These are phyloP conservation scores for Dendrolimus houi DNA, from an alignment of 2,888 invertebrate genomes.

Conservation along the genomic window DNA sequence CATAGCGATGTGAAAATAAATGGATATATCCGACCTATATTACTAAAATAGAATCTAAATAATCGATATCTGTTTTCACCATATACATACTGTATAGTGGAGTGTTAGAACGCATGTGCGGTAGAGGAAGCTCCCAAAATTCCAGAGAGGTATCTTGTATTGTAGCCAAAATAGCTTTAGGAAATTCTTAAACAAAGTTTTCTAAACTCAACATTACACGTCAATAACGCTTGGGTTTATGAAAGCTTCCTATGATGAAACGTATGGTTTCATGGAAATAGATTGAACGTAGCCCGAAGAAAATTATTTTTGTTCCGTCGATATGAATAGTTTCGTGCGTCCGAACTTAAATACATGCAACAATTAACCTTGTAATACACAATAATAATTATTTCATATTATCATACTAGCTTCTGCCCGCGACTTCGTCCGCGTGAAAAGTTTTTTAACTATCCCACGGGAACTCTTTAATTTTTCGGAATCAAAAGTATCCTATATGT, in stretches of 20 bases:
- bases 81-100: conserved; percentile 29
- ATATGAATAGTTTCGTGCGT: neutral
- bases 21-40: conserved; percentile 32
- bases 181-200: no score
- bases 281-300: neutral
- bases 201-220: no score
- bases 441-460: no score
- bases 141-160: conserved; percentile 30
- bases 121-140: conserved; percentile 38
- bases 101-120: conserved; percentile 58
- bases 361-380: no score
- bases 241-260: neutral
- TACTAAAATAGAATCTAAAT: conserved; percentile 44
- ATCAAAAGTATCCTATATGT: no score
- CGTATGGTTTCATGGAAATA: neutral
- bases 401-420: no score
- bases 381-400: no score
- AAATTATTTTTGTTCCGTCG: neutral
- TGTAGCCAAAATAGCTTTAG: neutral
- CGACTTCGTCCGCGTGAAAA: no score
- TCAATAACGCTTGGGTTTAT: neutral
- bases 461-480: no score
- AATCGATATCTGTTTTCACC: conserved; percentile 62
- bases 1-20: conserved; percentile 10
- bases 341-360: no score